Conservation (phyloP, 2,888 invertebrate species). For the Chalcis sispes region DNA sequence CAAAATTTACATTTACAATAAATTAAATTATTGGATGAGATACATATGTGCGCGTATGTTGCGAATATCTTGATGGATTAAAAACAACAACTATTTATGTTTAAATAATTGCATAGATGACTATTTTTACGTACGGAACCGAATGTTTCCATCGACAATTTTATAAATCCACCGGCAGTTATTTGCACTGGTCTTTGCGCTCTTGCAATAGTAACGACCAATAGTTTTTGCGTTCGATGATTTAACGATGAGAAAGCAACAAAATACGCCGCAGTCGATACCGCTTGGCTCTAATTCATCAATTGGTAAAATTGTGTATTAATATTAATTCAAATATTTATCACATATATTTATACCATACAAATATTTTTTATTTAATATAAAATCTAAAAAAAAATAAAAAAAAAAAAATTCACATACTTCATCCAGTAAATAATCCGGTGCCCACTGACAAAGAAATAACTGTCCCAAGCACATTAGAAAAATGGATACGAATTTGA, state of each 20-base stretch:
- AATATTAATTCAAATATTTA: too few species aligned
- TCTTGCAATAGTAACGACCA: background rate
- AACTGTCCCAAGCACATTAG: constrained; percentile 1
- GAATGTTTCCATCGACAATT: constrained; percentile 29
- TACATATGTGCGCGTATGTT: too few species aligned
- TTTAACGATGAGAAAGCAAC: background rate
- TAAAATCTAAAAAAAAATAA: background rate
- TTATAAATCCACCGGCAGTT: constrained; percentile 15
- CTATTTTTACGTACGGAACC: constrained; percentile 16
- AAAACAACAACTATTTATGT: background rate
- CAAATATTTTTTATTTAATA: too few species aligned
- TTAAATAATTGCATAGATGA: background rate
- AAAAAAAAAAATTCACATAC: constrained; percentile 3
- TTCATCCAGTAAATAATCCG: constrained; percentile 22
- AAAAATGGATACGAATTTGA: constrained; percentile 9
- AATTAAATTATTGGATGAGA: too few species aligned
- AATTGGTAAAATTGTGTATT: too few species aligned
- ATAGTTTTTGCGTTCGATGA: background rate
- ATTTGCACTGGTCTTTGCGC: constrained; percentile 19
- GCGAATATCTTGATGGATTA: too few species aligned
- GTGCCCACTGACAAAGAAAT: constrained; percentile 37
- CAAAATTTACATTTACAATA: background rate
- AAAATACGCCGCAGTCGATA: background rate
- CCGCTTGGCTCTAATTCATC: background rate
- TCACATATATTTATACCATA: too few species aligned